These are phyloP conservation scores for Entomobrya proxima DNA, from an alignment of 2,888 invertebrate species.

Conservation along the genomic window DNA sequence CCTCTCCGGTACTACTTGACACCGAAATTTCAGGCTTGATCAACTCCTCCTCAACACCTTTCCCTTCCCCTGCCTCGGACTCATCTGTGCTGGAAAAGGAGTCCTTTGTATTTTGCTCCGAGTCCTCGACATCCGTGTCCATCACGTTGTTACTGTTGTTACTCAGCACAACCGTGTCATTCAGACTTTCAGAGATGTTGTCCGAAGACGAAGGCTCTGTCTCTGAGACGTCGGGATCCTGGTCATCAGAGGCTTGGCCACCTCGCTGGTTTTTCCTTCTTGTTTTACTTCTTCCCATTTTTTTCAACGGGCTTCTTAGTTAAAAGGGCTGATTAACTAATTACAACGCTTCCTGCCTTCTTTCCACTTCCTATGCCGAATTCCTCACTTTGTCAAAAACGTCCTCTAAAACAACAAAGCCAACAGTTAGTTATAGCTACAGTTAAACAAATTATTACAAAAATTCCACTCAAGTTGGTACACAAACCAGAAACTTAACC, in stretches of 20 bases:
- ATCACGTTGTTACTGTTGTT: conserved; percentile 47
- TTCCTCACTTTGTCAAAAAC: no score
- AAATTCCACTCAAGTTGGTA: no score
- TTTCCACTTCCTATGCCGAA: background rate
- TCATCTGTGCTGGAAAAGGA: conserved; percentile 36
- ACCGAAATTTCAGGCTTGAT: background rate
- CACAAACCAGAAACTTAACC: no score
- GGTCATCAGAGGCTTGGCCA: conserved; percentile 46
- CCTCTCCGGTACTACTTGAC: background rate
- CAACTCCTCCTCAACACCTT: background rate
- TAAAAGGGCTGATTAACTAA: no score
- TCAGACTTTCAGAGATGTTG: conserved; percentile 47
- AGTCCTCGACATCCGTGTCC: conserved; percentile 61
- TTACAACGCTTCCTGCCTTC: no score
- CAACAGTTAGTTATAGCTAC: no score
- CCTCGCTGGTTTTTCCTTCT: conserved; percentile 60
- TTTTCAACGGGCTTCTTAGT: no score
- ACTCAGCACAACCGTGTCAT: conserved; percentile 46
- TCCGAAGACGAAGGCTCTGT: conserved; percentile 57
- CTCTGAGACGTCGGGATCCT: conserved; percentile 59
- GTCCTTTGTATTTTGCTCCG: conserved; percentile 47
- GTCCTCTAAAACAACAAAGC: no score
- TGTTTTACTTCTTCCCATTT: conserved; percentile 56
- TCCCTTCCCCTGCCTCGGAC: background rate
- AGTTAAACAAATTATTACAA: no score